Base-by-base conservation (phyloP, 2,113 vertebrate genomes). In the Apus apus region DNA sequence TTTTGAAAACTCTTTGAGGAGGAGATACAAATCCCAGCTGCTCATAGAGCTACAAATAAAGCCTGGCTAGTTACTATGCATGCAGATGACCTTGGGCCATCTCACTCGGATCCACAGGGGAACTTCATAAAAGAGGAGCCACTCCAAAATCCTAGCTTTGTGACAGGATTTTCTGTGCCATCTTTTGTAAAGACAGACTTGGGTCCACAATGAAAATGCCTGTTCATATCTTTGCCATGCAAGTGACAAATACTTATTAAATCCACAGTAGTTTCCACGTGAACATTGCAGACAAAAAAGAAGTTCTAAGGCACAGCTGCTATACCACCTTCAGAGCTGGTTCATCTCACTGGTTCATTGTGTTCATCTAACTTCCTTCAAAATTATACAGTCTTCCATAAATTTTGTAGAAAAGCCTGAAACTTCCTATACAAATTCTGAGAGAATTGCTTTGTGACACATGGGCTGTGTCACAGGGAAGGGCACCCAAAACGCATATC, bases 181-280 rank as follows among this genome's bases (percentile, higher is more conserved):
- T 45, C 58, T 43, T 51, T 77, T 81, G 27, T 50, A 66, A 74
- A 89, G 65, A 80, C n/a, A 78, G 61, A 78, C 62, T 74, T 92
- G 13, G 27, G 48, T 71, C 70, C 71, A 90, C 94, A 82, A 71
- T 50, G 85, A 87, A 57, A 91, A 78, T 5, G 17, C n/a, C 56
- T 85, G n/a, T 34, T 85, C 48, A 30, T 40, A 87, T 51, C 57
- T 73, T 85, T 85, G 74, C 68, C 65, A 36, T 46, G 30, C 71
- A 88, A 71, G 48, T 79, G 57, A 90, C 46, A 89, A 91, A 91
- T 50, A 73, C 26, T 91, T 88, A 77, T 89, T 91, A 91, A 89
- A 87, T 66, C 65, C 66, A 74, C 78, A 82, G 53, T 22, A 78
- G 51, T 50, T 85, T 87, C 94, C 74, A 74, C 36, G 51, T n/a